phyloP scores from a whole-genome alignment of 1,140 invertebrate species.

The Palaemon carinicauda region DNA sequence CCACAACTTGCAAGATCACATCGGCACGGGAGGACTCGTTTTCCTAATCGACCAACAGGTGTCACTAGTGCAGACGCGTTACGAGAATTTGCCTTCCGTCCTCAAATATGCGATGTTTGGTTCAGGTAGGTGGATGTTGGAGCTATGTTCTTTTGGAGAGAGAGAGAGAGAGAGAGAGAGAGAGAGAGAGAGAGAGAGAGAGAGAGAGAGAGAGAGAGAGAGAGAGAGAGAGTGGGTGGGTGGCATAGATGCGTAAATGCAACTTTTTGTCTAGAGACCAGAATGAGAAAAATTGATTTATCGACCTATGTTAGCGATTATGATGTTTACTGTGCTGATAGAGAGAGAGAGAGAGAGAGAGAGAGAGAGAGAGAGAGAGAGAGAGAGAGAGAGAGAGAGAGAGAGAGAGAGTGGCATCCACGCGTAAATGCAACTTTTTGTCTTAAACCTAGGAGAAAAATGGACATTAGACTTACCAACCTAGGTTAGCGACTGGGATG shows the following conservation, averaged over 20 bases:
- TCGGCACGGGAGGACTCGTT: slow-evolving; percentile 83
- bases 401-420: no score
- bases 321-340: no score
- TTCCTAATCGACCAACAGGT: slow-evolving; percentile 82
- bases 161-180: neutral
- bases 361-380: neutral
- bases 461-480: no score
- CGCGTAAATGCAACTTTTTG: no score
- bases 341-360: slow-evolving; percentile 6
- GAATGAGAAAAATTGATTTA: neutral
- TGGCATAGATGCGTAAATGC: neutral
- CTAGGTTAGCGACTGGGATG: no score
- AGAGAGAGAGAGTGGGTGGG: neutral
- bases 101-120: slow-evolving; percentile 79
- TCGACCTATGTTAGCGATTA: no score
- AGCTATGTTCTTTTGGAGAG: neutral
- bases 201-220: neutral
- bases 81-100: slow-evolving; percentile 79
- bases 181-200: neutral
- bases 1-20: slow-evolving; percentile 88
- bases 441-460: no score
- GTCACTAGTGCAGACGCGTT: slow-evolving; percentile 79
- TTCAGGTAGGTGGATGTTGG: slow-evolving; percentile 49
- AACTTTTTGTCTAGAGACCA: neutral
- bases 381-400: neutral